A percentile compares a stretch with the other conserved stretches of the same genome.
Evolutionary conservation across 2,113 vertebrate species (phyloP).

Genomic region (Cathartes aura): DNA sequence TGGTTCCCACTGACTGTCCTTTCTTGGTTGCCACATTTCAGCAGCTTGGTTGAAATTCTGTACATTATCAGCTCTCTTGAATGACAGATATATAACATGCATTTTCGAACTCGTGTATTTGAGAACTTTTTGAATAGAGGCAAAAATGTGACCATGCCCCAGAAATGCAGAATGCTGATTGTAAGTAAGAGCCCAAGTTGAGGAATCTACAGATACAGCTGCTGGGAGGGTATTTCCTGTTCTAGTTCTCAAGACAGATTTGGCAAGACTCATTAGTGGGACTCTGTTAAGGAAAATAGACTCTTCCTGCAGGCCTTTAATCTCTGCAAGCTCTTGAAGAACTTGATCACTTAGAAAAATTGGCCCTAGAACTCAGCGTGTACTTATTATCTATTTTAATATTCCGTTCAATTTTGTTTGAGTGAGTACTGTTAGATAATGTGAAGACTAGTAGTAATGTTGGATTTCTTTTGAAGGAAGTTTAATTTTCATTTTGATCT

Average conservation of each 20-base stretch:
- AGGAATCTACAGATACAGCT: neutral
- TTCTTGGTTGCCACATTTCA: neutral
- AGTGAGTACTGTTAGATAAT: neutral
- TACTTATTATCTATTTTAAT: neutral
- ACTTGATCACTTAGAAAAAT: neutral
- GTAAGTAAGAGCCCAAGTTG: neutral
- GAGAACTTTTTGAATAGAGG: neutral
- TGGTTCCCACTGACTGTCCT: neutral
- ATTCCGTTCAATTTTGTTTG: neutral
- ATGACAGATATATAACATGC: neutral
- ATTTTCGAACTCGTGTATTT: neutral
- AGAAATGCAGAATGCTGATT: neutral
- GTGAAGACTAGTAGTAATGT: neutral
- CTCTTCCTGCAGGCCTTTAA: neutral
- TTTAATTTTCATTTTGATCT: neutral
- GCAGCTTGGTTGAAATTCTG: neutral
- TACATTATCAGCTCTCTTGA: neutral
- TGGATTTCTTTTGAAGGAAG: neutral
- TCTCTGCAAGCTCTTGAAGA: neutral
- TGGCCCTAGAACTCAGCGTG: neutral
- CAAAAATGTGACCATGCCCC: neutral
- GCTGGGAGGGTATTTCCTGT: neutral
- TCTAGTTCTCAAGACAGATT: neutral
- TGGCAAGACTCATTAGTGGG: neutral
- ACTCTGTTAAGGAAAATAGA: neutral